Percentiles rank a stretch among this genome's conserved stretches.
Evolutionary conservation across 2,888 invertebrate species (phyloP).

Genomic region (Epinotia demarniana): DNA sequence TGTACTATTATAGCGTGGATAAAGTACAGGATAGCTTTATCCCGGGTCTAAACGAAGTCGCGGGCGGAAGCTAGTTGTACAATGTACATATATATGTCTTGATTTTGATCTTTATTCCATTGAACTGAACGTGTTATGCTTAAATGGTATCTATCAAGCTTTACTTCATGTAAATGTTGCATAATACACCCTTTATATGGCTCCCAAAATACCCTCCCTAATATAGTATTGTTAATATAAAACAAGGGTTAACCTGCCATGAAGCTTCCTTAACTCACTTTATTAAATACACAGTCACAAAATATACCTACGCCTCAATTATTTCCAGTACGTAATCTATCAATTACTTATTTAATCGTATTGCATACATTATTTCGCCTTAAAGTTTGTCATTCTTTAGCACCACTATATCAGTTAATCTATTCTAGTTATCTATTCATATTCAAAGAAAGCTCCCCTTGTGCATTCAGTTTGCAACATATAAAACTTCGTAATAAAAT

Average conservation of each 20-base stretch:
- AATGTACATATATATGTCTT: not conserved
- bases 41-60: too few species aligned
- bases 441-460: not conserved
- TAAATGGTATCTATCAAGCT: not conserved
- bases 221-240: not conserved
- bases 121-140: not conserved
- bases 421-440: not conserved
- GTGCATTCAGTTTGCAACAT: not conserved
- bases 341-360: too few species aligned
- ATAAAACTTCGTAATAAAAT: conserved; percentile 18
- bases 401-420: not conserved
- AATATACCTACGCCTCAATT: too few species aligned
- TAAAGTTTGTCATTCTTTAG: too few species aligned
- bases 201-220: not conserved
- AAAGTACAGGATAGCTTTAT: too few species aligned
- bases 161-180: not conserved
- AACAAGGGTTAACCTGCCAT: not conserved
- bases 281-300: too few species aligned
- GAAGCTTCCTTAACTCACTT: not conserved
- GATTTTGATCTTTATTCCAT: not conserved
- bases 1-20: too few species aligned
- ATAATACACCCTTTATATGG: too few species aligned
- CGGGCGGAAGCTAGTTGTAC: too few species aligned
- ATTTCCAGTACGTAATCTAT: too few species aligned
- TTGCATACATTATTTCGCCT: too few species aligned